phyloP scores from a whole-genome alignment of 2,888 invertebrate species.

The Trichogramma dendrolimi region DNA sequence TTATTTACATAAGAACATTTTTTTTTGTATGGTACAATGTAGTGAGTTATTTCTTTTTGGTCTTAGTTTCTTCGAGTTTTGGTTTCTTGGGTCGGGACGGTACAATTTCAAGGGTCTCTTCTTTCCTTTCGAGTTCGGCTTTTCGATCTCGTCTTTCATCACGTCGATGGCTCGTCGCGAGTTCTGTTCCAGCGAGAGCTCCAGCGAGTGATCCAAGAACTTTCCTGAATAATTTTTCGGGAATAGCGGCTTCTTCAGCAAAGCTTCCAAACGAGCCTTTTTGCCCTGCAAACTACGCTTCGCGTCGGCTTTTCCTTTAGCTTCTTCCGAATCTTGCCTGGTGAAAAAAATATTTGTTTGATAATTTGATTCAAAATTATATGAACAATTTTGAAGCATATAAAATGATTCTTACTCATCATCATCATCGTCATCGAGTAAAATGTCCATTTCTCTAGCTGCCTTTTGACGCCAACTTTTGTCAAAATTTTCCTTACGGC shows the following conservation, averaged over 20 bases:
- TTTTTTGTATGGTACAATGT: too few relatives aligned
- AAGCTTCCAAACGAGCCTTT: conserved; percentile 54
- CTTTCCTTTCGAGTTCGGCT: conserved; percentile 30
- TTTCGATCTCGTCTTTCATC: conserved; percentile 52
- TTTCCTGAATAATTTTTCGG: conserved; percentile 67
- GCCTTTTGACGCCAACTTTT: conserved; percentile 82
- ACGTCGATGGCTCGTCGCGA: conserved; percentile 55
- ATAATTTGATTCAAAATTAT: conserved; percentile 4
- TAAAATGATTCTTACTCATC: conserved; percentile 12
- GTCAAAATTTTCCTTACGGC: conserved; percentile 63
- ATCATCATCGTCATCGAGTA: conserved; percentile 70
- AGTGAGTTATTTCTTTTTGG: too few relatives aligned
- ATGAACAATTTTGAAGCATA: conserved; percentile 7
- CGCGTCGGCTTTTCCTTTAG: conserved; percentile 51
- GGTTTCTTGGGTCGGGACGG: too few relatives aligned
- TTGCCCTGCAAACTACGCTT: conserved; percentile 54
- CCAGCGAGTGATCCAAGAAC: conserved; percentile 53
- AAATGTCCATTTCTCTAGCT: conserved; percentile 86
- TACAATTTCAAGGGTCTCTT: background rate
- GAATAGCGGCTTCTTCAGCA: conserved; percentile 62
- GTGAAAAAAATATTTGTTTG: conserved; percentile 17
- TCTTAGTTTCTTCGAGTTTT: too few relatives aligned
- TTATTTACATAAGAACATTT: too few relatives aligned
- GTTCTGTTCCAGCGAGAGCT: conserved; percentile 40
- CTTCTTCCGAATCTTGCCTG: conserved; percentile 42